Base-by-base conservation (phyloP, 2,888 invertebrate genomes). In the Drosophila helvetica region DNA sequence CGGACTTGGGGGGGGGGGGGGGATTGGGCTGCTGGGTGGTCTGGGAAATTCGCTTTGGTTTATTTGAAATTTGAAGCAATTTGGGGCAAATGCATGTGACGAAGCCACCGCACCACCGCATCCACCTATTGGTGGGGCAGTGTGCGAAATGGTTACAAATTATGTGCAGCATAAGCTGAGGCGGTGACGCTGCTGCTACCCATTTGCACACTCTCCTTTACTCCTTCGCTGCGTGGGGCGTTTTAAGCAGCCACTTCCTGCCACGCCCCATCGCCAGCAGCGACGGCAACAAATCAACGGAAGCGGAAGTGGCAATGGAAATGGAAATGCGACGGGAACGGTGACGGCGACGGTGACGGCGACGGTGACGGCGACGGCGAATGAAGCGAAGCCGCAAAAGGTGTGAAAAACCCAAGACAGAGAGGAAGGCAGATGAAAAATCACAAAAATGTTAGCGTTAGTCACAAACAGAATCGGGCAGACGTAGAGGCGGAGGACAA, bases 241-340 rank as follows among this genome's bases (percentile, higher is more conserved):
- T 78, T 84, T 80, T 88, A 83, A 88, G 86, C 86, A 88, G 86
- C 73, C 76, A 84, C 86, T 83, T 88, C 88, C 84, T 78, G 88
- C 61, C 72, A 73, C 73, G 70, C 74, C 79, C 57, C 62, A 51
- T 33, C 45, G 18, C 60, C 54, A 48, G 43, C 51, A 45, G 52
- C 71, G 58, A 61, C 61, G 56, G 72, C 86, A 79, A 82, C 89
- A 89, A 86, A 89, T 86, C 89, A 86, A 87, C 89, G 88, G 88
- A 86, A 88, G 62, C 86, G 86, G 89, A 86, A 86, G 83, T 88
- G 86, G 82, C 82, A 81, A 84, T 86, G 89, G 88, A 81, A 88
- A 88, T 86, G 88, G 83, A 75, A 86, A 84, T 56, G 58, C 68
- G 57, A 61, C 74, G 57, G 48, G 60, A 6, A 25, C 73, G 3